Conservation (phyloP, 1,140 invertebrate genomes). For the Diorhabda carinulata region DNA sequence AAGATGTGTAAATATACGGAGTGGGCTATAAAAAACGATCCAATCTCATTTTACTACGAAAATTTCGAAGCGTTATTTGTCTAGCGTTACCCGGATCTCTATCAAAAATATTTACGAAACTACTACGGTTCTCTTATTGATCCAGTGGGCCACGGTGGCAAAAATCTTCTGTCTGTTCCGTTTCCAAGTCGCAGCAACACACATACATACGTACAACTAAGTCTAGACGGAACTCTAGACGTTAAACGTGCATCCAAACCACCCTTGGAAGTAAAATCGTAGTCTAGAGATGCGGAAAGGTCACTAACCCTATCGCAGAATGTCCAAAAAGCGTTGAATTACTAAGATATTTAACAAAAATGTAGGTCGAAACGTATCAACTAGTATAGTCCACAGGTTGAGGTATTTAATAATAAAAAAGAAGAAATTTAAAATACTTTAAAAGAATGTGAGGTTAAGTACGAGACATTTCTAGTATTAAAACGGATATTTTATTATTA, state of each 20-base stretch:
- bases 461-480: no score
- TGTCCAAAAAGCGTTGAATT: background rate
- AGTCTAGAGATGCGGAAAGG: constrained; percentile 11
- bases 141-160: constrained; percentile 5
- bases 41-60: no score
- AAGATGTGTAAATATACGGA: no score
- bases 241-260: constrained; percentile 9
- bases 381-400: no score
- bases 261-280: constrained; percentile 16
- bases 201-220: background rate
- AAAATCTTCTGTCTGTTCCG: constrained; percentile 7
- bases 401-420: no score
- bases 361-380: background rate
- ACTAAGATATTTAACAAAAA: background rate
- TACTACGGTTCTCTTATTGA: background rate
- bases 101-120: background rate
- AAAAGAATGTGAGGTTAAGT: no score
- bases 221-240: constrained; percentile 18
- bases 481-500: no score
- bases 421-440: no score
- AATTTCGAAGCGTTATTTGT: background rate
- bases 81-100: background rate
- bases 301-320: constrained; percentile 5
- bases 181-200: background rate
- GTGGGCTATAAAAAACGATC: no score